A percentile compares a stretch with the other conserved stretches of the same genome.
Evolutionary conservation across 2,797 vertebrate species (phyloP).

Genomic region (Tragopan temminckii): DNA sequence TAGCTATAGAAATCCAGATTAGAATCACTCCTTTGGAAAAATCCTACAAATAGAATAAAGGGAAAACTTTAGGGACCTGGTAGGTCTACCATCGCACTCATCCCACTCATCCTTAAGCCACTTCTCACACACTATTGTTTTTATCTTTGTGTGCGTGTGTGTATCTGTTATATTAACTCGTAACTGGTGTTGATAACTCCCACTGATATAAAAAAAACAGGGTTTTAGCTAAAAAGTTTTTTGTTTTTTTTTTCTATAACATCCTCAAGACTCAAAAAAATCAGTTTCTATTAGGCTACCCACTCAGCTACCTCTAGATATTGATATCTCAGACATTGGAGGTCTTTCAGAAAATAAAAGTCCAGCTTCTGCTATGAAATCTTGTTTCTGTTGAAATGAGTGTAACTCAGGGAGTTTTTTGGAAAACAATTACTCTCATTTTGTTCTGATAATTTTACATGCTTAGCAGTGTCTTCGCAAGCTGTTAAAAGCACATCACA

Average conservation of each 20-base stretch:
- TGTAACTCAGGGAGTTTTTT: background rate
- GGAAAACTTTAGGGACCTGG: background rate
- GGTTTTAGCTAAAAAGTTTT: background rate
- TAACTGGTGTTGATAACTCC: background rate
- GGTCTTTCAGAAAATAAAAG: background rate
- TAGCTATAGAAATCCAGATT: background rate
- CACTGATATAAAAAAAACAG: background rate
- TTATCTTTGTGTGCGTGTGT: no score
- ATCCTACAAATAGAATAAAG: background rate
- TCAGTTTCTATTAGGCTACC: conserved; percentile 16
- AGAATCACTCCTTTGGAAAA: background rate
- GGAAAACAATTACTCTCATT: background rate
- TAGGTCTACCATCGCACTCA: background rate
- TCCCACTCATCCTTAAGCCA: background rate
- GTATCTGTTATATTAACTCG: no score
- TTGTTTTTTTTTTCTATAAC: background rate
- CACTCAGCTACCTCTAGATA: background rate
- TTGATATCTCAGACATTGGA: background rate
- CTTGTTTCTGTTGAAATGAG: background rate
- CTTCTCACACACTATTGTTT: background rate
- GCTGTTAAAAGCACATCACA: background rate
- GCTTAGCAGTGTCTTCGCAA: background rate
- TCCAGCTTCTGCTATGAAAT: background rate
- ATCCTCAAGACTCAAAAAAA: background rate
- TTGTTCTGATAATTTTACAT: background rate